Conservation (phyloP, 2,888 invertebrate species). For the Uloborus plumipes region DNA sequence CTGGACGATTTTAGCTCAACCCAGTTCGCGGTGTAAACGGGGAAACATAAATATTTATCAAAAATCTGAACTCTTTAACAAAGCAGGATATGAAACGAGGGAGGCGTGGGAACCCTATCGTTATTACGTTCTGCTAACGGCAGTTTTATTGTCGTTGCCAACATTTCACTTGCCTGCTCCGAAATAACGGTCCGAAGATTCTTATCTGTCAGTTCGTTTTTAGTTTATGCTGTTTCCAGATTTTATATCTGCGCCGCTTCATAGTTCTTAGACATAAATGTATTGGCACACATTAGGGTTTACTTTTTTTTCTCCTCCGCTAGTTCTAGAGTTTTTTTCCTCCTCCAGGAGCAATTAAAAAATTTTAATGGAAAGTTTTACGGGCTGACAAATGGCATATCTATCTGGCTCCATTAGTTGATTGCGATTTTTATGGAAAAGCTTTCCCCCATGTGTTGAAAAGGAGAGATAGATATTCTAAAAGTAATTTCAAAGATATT, state of each 20-base stretch:
- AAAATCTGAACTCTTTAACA: slow-evolving; percentile 26
- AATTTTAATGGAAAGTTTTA: no score
- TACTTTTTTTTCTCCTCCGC: neutral
- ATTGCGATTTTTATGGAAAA: no score
- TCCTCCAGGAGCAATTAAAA: no score
- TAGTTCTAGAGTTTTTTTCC: no score
- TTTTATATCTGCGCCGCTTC: slow-evolving; percentile 5
- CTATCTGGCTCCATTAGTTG: no score
- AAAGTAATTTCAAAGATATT: no score
- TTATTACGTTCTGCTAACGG: slow-evolving; percentile 25
- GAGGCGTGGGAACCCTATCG: neutral
- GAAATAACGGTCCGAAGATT: slow-evolving; percentile 16
- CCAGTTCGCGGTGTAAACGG: slow-evolving; percentile 6
- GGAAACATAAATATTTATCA: slow-evolving; percentile 39
- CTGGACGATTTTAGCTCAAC: neutral
- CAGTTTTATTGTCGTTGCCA: slow-evolving; percentile 18
- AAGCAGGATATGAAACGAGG: neutral
- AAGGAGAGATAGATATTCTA: no score
- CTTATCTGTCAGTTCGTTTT: slow-evolving; percentile 14
- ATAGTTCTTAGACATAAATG: slow-evolving; percentile 13
- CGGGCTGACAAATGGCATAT: no score
- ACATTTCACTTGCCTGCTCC: neutral
- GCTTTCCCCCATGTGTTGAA: no score
- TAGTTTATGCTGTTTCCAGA: neutral
- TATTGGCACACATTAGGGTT: neutral